Base-by-base conservation (phyloP, 2,113 vertebrate species). In the Nerophis lumbriciformis region DNA sequence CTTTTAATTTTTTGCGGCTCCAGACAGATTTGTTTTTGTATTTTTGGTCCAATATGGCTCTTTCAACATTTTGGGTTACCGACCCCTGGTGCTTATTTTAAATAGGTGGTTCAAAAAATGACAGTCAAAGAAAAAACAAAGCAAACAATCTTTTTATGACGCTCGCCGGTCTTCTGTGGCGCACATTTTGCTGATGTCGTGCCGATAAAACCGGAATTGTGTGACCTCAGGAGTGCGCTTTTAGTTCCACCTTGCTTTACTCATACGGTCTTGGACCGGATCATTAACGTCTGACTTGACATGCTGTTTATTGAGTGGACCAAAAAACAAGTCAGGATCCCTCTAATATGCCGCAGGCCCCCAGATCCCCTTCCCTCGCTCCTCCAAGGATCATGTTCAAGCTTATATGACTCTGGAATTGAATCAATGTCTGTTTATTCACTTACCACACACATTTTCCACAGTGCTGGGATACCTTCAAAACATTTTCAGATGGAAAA, bases 401-500 rank as follows among this genome's bases (percentile, higher is more conserved):
- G 35, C 37, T 39, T 77, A 77, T 52, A 66, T 52, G 53, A 58
- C 53, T 61, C 37, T 65, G 58, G 72, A 65, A 61, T 53, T 59
- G 28, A 61, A 62, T 58, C 42, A 58, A 48, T 42, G 67, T 69
- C 72, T 70, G 72, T 69, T 75, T 62, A 50, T 65, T 62, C 72
- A 70, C 58, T 75, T 70, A 66, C 56, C 52, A 49, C 65, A 68
- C 65, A 68, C 52, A 67, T 67, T 75, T 71, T 75, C 73, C 63
- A 51, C 53, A 52, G 49, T 11, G 16, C 55, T 57, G 39, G 62
- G 58, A 60, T 42, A 54, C 56, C 52, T 57, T 53, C 56, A 57
- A 64, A 42, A 60, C 65, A 45, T 76, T 71, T 75, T 67, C 54
- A 47, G 59, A 75, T 56, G 73, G 61, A 68, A 63, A 71, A 63